phyloP scores from a whole-genome alignment of 92 coral and sea anemone species.

The Blastomussa wellsi region DNA sequence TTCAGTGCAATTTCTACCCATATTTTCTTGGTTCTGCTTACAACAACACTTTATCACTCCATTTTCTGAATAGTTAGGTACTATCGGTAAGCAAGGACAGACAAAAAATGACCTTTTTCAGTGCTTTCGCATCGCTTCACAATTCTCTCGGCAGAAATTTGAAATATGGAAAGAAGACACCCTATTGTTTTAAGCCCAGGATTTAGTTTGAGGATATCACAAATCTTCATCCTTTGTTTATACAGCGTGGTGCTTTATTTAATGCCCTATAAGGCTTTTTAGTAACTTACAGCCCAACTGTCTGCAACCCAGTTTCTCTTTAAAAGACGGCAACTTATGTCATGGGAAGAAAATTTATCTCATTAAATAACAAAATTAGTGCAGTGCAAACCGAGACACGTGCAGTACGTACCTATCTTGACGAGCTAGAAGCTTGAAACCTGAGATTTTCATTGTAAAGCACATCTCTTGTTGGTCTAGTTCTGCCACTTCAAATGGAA shows the following conservation, averaged over 20 bases:
- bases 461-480: neutral
- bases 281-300: neutral
- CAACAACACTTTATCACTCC: neutral
- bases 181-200: neutral
- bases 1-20: neutral
- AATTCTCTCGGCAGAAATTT: constrained; percentile 4
- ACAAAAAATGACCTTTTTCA: neutral
- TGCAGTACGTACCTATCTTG: neutral
- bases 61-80: neutral
- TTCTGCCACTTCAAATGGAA: neutral
- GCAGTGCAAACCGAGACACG: neutral
- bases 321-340: neutral
- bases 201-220: neutral
- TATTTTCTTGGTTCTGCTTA: neutral
- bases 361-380: no score
- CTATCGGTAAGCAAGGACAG: neutral
- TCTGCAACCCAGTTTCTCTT: neutral
- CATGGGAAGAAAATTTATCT: neutral
- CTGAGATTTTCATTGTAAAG: neutral
- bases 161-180: neutral
- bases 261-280: neutral
- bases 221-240: neutral
- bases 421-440: neutral
- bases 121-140: neutral
- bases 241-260: neutral